Conservation (phyloP, 2,113 vertebrate genomes). For the Rhegmatorhina hoffmannsi region DNA sequence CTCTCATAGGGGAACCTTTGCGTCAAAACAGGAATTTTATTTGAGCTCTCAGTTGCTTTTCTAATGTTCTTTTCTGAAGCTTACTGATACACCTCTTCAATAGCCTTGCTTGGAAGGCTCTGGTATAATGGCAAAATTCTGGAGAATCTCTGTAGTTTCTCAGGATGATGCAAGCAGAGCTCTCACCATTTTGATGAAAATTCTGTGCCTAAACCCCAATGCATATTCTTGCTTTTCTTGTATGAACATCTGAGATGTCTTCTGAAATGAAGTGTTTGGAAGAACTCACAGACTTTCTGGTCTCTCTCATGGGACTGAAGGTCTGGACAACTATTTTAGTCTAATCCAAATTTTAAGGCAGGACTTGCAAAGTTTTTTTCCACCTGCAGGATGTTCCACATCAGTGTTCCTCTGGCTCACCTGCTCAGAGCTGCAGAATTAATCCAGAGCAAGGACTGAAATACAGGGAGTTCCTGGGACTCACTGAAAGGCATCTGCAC, state of each 20-base stretch:
- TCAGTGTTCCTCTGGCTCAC: not conserved
- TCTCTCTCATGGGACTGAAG: not conserved
- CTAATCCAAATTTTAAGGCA: not conserved
- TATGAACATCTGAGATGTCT: not conserved
- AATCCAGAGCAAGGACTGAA: not conserved
- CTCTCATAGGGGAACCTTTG: not conserved
- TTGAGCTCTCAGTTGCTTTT: not conserved
- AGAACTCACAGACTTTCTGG: not conserved
- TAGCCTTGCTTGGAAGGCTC: not conserved
- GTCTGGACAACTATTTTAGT: not conserved
- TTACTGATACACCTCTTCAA: not conserved
- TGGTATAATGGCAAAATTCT: not conserved
- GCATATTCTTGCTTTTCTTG: not conserved
- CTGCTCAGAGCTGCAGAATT: not conserved
- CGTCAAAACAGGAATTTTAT: not conserved
- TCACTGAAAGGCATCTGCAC: not conserved
- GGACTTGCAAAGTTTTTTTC: not conserved
- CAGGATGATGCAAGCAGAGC: not conserved
- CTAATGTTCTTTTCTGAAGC: not conserved
- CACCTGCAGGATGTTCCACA: not conserved
- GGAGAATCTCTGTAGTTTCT: not conserved
- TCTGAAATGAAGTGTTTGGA: not conserved
- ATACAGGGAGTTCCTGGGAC: not conserved
- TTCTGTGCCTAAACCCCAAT: fast-evolving
- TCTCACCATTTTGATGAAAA: fast-evolving